Base-by-base conservation (phyloP, 2,113 vertebrate genomes). In the Podiceps cristatus region DNA sequence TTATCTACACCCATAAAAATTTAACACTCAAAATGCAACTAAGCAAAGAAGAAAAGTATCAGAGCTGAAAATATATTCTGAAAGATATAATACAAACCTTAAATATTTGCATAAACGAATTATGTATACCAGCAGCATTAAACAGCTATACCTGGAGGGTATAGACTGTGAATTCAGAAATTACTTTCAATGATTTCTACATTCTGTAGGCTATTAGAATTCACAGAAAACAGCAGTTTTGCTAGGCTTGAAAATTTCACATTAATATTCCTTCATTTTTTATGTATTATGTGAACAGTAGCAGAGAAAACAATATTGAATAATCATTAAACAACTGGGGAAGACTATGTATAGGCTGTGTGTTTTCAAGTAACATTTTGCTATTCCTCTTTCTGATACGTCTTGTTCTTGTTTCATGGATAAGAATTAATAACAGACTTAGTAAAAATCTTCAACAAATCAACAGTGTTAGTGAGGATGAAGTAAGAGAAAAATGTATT, bases 51-150 rank as follows among this genome's bases (percentile, higher is more conserved):
- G 20, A 71, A 67, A 78, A 67, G 5, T n/a, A 7, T 75, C 31
- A 72, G 28, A 92, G 29, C 14, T 72, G 15, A 90, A 95, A 90
- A 88, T 72, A 27, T 15, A 52, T 75, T 82, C 76, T 86, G 28
- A 90, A 80, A 72, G 18, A 22, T 11, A 55, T 7, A 75, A 79
- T 5, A 40, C 16, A 90, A 79, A 47, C 23, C 2, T 86, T 88
- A 88, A 82, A 90, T 93, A 92, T 90, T 93, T 96, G 29, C 86
- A 79, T 86, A 73, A 79, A 82, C 13, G 23, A 35, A 88, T 95
- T 68, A 86, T 27, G 12, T 73, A 44, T 59, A 88, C 20, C 55
- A 66, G 35, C 20, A 72, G 15, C 58, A 81, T 64, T 74, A 83
- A 91, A 59, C 35, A 88, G 11, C 33, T 74, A 17, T 91, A 88